Conservation (phyloP, 1,140 invertebrate genomes). For the Pissodes strobi region DNA sequence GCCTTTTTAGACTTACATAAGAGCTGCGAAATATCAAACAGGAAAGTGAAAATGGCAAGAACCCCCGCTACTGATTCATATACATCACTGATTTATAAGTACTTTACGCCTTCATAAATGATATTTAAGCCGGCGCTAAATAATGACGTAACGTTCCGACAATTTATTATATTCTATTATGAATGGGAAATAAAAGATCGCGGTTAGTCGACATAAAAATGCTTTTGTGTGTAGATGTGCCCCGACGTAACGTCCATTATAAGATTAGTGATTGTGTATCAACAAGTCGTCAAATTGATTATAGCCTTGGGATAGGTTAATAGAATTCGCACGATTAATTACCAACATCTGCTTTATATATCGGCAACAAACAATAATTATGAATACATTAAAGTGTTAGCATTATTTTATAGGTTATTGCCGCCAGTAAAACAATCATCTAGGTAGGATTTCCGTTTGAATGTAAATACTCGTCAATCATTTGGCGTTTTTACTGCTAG, state of each 20-base stretch:
- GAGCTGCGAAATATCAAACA: too few relatives aligned
- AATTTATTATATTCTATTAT: slow-evolving; percentile 26
- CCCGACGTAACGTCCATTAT: neutral
- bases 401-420: too few relatives aligned
- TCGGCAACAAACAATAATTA: neutral
- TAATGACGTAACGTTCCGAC: slow-evolving; percentile 18
- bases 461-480: too few relatives aligned
- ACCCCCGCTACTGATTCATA: slow-evolving; percentile 3
- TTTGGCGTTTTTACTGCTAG: too few relatives aligned
- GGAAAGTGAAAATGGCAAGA: too few relatives aligned
- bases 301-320: slow-evolving; percentile 24
- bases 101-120: slow-evolving; percentile 24
- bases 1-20: too few relatives aligned
- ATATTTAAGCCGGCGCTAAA: slow-evolving; percentile 21
- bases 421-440: too few relatives aligned
- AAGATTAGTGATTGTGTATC: slow-evolving; percentile 14
- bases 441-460: too few relatives aligned
- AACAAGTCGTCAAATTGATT: slow-evolving; percentile 11
- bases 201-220: slow-evolving; percentile 22
- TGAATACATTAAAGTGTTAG: too few relatives aligned
- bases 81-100: slow-evolving; percentile 8
- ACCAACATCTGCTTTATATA: slow-evolving; percentile 10
- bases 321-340: slow-evolving; percentile 18
- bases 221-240: slow-evolving; percentile 20
- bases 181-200: slow-evolving; percentile 27